These are phyloP conservation scores for Eupithecia vulgata DNA, from an alignment of 2,888 invertebrate genomes.

Conservation along the genomic window DNA sequence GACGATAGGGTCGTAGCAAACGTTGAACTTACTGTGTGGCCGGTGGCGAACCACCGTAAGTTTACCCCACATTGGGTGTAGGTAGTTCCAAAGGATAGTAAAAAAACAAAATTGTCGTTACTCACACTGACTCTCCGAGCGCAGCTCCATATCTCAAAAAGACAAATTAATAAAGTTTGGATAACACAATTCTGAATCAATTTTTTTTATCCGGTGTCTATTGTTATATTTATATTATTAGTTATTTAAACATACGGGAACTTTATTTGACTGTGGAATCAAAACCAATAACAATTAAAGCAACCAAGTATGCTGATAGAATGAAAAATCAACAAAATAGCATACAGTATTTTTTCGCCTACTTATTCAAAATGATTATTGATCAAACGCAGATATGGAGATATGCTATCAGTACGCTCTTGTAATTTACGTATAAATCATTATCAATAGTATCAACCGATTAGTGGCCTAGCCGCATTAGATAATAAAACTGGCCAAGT, in stretches of 20 bases:
- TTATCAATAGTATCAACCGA: constrained; percentile 43
- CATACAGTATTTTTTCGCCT: background rate
- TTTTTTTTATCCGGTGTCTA: background rate
- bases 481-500: background rate
- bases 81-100: background rate
- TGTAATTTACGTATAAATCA: constrained; percentile 67
- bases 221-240: too few species aligned
- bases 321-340: constrained; percentile 8
- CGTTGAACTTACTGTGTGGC: too few species aligned
- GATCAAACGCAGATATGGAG: constrained; percentile 46
- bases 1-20: too few species aligned
- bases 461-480: constrained; percentile 39
- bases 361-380: constrained; percentile 38
- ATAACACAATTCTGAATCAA: background rate
- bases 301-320: background rate
- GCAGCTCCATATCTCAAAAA: constrained; percentile 10
- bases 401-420: constrained; percentile 56
- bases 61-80: too few species aligned
- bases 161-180: background rate
- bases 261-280: too few species aligned
- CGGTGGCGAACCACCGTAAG: too few species aligned
- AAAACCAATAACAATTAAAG: background rate
- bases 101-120: constrained; percentile 8
- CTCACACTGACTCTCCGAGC: constrained; percentile 27
- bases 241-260: too few species aligned